These are phyloP conservation scores for Drepana falcataria DNA, from an alignment of 2,888 invertebrate species.

Conservation along the genomic window DNA sequence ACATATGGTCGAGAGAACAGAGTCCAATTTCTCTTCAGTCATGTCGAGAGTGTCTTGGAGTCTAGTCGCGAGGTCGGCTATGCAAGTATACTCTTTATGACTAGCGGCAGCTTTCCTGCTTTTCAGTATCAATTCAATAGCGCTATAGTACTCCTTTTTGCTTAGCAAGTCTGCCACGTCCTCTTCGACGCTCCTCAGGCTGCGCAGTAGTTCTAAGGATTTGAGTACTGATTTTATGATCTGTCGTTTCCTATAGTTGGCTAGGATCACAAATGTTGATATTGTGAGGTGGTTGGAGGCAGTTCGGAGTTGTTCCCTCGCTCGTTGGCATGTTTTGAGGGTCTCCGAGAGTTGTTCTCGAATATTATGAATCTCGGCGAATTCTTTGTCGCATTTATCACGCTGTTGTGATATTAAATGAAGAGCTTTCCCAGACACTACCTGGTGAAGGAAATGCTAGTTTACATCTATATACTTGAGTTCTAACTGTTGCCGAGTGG, in stretches of 20 bases:
- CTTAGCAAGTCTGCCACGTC: conserved; percentile 88
- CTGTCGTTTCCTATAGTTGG: conserved; percentile 93
- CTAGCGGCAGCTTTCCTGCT: conserved; percentile 91
- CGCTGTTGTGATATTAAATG: conserved; percentile 96
- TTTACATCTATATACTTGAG: neutral
- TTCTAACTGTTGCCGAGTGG: neutral
- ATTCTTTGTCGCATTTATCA: conserved; percentile 90
- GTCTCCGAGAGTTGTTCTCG: conserved; percentile 84
- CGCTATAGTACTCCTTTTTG: conserved; percentile 92
- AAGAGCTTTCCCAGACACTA: conserved; percentile 95
- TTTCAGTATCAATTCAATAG: conserved; percentile 92
- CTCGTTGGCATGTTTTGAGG: conserved; percentile 83
- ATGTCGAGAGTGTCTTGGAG: conserved; percentile 93
- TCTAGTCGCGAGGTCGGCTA: conserved; percentile 90
- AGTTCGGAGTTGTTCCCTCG: conserved; percentile 84
- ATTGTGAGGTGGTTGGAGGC: conserved; percentile 91
- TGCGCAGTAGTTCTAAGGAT: conserved; percentile 78
- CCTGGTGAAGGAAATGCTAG: conserved; percentile 46
- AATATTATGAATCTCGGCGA: conserved; percentile 85
- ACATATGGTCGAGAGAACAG: conserved; percentile 87
- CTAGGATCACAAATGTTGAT: conserved; percentile 91
- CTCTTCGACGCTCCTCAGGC: conserved; percentile 88
- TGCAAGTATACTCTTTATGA: conserved; percentile 94
- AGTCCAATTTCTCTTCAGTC: conserved; percentile 94
- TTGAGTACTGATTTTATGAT: conserved; percentile 88